Conservation (phyloP, 2,888 invertebrate genomes). For the Diachrysia chrysitis region DNA sequence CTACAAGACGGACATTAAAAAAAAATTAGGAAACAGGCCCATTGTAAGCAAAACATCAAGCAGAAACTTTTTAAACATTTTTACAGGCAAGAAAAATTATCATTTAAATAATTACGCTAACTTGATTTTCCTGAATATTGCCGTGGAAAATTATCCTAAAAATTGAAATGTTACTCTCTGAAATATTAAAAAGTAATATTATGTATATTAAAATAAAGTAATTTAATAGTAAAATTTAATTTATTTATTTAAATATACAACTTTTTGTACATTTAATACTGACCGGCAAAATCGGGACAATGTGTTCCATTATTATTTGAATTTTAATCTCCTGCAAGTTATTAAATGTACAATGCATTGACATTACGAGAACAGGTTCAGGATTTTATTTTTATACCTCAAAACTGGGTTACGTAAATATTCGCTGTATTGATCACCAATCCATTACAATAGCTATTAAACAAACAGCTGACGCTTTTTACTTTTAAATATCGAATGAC, state of each 20-base stretch:
- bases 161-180: no score
- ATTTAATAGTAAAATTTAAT: no score
- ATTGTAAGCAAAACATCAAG: not conserved
- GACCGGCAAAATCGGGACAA: no score
- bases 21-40: no score
- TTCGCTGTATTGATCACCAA: not conserved
- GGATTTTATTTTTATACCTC: not conserved
- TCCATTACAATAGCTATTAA: not conserved
- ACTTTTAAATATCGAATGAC: not conserved
- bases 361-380: not conserved
- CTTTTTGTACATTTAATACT: no score
- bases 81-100: not conserved
- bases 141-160: not conserved
- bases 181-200: no score
- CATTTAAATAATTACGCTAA: not conserved
- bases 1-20: no score
- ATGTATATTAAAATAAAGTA: no score
- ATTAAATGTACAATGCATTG: no score
- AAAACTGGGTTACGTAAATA: constrained; percentile 1
- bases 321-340: no score
- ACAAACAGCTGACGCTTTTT: not conserved
- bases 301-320: no score
- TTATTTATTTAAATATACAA: no score
- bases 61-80: not conserved
- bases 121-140: not conserved